A percentile compares a stretch with the other conserved stretches of the same genome.
Evolutionary conservation across 2,888 invertebrate genomes (phyloP).

Genomic region (Sturmia bella): DNA sequence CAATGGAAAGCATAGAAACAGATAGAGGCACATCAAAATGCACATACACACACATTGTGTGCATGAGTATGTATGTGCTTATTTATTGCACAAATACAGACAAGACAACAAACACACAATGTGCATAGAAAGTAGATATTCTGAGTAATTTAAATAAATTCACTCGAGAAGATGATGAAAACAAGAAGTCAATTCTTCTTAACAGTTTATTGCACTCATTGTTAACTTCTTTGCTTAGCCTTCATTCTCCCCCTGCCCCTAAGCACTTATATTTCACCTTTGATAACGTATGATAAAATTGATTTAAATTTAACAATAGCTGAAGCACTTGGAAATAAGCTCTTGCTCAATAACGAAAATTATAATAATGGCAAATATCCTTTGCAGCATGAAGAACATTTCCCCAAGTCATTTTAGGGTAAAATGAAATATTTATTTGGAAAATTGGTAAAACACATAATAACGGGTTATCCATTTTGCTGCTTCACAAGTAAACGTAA

Average conservation of each 20-base stretch:
- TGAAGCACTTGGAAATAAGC: background rate
- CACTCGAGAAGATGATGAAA: slow-evolving; percentile 48
- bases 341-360: background rate
- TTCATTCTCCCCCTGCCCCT: background rate
- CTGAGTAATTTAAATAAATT: slow-evolving; percentile 55
- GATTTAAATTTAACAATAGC: slow-evolving; percentile 48
- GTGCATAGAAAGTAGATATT: slow-evolving; percentile 44
- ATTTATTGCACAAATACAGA: background rate
- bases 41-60: too few species aligned
- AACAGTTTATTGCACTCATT: slow-evolving; percentile 66
- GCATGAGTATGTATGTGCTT: background rate
- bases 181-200: slow-evolving; percentile 58
- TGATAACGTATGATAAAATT: slow-evolving; percentile 29
- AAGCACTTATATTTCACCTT: background rate
- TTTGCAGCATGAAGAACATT: background rate
- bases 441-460: background rate
- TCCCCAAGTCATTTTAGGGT: background rate
- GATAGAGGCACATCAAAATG: slow-evolving; percentile 15
- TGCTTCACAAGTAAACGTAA: too few species aligned
- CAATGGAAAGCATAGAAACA: slow-evolving; percentile 41
- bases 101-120: slow-evolving; percentile 7
- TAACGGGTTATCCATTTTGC: too few species aligned
- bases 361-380: background rate
- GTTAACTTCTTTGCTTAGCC: background rate
- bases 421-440: background rate